phyloP scores from a whole-genome alignment of 2,113 vertebrate species.

The Myanophis thanlyinensis region DNA sequence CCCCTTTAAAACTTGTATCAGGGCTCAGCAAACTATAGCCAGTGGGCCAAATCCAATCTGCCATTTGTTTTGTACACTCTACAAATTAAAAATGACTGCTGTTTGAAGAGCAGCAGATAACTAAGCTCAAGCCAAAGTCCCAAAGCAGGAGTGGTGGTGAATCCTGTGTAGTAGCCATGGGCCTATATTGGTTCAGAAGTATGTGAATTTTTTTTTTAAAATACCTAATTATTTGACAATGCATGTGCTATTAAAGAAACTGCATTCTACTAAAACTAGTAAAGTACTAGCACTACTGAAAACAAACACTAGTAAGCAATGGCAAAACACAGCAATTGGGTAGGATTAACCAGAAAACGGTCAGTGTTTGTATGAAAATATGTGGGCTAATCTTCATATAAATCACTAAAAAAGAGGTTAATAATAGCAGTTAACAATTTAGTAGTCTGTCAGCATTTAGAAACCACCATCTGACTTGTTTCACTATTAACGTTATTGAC shows the following conservation, averaged over 20 bases:
- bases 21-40: neutral
- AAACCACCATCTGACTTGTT: neutral
- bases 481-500: neutral
- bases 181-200: neutral
- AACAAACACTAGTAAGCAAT: neutral
- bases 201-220: neutral
- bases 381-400: neutral
- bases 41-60: neutral
- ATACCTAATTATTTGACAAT: neutral
- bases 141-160: neutral
- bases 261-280: neutral
- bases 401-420: neutral
- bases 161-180: neutral
- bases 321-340: neutral
- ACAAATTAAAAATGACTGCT: neutral
- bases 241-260: neutral
- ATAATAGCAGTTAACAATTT: too few species aligned
- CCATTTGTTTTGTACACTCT: neutral
- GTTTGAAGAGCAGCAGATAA: neutral
- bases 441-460: neutral
- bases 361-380: neutral
- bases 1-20: neutral
- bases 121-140: neutral
- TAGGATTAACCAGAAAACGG: neutral
- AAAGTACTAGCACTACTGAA: neutral